These are phyloP conservation scores for Scaeva pyrastri DNA, from an alignment of 2,888 invertebrate genomes.

Conservation along the genomic window DNA sequence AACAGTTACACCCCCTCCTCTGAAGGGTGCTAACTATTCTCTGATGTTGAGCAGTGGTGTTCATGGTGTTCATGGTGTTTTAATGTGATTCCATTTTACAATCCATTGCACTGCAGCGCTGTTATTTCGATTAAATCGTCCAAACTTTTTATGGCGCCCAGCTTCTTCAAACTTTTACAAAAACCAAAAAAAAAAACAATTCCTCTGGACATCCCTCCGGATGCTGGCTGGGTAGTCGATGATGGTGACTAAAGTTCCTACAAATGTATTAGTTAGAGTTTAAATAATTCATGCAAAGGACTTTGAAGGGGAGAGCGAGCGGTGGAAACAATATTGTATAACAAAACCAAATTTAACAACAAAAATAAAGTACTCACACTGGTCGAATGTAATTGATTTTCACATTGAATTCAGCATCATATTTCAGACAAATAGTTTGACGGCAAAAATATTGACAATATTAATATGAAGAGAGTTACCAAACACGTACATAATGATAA, in stretches of 20 bases:
- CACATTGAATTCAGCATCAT: no score
- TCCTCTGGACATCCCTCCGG: not conserved
- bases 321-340: constrained; percentile 19
- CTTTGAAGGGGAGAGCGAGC: not conserved
- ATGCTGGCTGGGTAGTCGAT: no score
- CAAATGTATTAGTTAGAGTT: constrained; percentile 46
- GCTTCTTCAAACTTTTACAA: constrained; percentile 30
- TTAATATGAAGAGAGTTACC: no score
- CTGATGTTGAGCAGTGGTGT: no score
- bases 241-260: constrained; percentile 44
- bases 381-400: no score
- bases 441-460: no score
- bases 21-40: not conserved
- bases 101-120: constrained; percentile 57
- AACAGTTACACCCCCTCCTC: constrained; percentile 1
- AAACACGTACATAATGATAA: no score
- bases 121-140: constrained; percentile 57
- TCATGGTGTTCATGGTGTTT: constrained; percentile 13
- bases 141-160: constrained; percentile 47
- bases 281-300: constrained; percentile 69
- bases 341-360: constrained; percentile 7
- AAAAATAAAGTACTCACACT: not conserved
- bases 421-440: no score
- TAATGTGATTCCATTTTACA: constrained; percentile 55
- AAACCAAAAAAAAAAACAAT: constrained; percentile 44